phyloP scores from a whole-genome alignment of 2,888 invertebrate genomes.

The Drosophila subquinaria region DNA sequence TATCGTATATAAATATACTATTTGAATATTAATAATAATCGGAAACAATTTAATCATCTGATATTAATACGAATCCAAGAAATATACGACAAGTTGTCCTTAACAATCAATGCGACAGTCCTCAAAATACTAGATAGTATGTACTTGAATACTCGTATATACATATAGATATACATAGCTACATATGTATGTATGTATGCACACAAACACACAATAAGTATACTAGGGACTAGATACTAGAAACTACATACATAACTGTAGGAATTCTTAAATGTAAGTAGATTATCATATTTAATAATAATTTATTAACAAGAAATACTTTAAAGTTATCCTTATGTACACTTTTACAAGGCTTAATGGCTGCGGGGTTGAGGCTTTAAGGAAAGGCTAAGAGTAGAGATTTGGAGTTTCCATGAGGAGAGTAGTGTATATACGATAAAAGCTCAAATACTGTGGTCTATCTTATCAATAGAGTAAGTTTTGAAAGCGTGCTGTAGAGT shows the following conservation, averaged over 20 bases:
- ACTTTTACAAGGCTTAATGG: conserved; percentile 31
- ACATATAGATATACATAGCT: conserved; percentile 13
- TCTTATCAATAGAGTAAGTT: conserved; percentile 51
- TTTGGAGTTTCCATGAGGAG: conserved; percentile 3
- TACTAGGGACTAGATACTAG: conserved; percentile 62
- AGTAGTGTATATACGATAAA: conserved; percentile 12
- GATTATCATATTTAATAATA: conserved; percentile 26
- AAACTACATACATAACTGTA: conserved; percentile 33
- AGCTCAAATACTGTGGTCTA: conserved; percentile 55
- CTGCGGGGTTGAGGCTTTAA: conserved; percentile 17
- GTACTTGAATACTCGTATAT: conserved; percentile 13
- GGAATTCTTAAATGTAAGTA: conserved; percentile 22
- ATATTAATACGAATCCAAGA: conserved; percentile 39
- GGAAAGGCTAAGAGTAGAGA: conserved; percentile 12
- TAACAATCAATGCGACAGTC: conserved; percentile 58
- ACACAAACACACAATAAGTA: conserved; percentile 9
- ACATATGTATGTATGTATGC: conserved; percentile 2
- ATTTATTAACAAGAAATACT: conserved; percentile 54
- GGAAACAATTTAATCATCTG: conserved; percentile 34
- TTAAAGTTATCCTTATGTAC: conserved; percentile 39
- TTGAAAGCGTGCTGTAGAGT: conserved; percentile 44
- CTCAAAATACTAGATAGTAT: conserved; percentile 39
- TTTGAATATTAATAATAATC: conserved; percentile 19
- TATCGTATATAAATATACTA: conserved; percentile 42
- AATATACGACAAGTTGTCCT: conserved; percentile 40